phyloP scores from a whole-genome alignment of 1,140 invertebrate genomes.

The Chrysopa pallens region DNA sequence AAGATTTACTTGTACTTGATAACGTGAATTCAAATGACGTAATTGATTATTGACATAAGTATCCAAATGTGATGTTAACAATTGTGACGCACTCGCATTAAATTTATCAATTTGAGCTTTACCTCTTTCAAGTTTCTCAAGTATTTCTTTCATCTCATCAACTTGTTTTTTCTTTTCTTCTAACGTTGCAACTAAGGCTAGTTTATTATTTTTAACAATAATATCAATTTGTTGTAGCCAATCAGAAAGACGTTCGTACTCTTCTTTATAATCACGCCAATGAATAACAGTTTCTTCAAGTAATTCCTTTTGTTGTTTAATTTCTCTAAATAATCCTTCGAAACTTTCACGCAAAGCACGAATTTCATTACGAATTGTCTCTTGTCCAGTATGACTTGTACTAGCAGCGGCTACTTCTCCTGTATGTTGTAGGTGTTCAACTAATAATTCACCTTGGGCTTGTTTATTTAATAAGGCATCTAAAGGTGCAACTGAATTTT shows the following conservation, averaged over 20 bases:
- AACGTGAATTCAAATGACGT: constrained; percentile 74
- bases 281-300: constrained; percentile 64
- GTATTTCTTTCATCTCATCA: constrained; percentile 55
- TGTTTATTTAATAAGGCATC: constrained; percentile 75
- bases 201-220: constrained; percentile 77
- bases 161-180: constrained; percentile 77
- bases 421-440: constrained; percentile 71
- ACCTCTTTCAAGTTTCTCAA: constrained; percentile 57
- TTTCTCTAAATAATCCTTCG: constrained; percentile 67
- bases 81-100: constrained; percentile 52
- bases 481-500: constrained; percentile 69
- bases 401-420: constrained; percentile 71
- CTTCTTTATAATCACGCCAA: constrained; percentile 82
- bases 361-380: constrained; percentile 68
- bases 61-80: constrained; percentile 72
- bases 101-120: constrained; percentile 70
- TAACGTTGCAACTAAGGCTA: constrained; percentile 60
- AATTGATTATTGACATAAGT: constrained; percentile 83
- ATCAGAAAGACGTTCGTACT: constrained; percentile 76
- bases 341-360: constrained; percentile 67
- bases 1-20: constrained; percentile 76
- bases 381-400: constrained; percentile 61
- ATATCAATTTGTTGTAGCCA: constrained; percentile 91
- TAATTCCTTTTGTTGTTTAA: constrained; percentile 67
- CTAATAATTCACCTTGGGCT: constrained; percentile 71